Base-by-base conservation (phyloP, 1,140 invertebrate genomes). In the Cherax quadricarinatus region DNA sequence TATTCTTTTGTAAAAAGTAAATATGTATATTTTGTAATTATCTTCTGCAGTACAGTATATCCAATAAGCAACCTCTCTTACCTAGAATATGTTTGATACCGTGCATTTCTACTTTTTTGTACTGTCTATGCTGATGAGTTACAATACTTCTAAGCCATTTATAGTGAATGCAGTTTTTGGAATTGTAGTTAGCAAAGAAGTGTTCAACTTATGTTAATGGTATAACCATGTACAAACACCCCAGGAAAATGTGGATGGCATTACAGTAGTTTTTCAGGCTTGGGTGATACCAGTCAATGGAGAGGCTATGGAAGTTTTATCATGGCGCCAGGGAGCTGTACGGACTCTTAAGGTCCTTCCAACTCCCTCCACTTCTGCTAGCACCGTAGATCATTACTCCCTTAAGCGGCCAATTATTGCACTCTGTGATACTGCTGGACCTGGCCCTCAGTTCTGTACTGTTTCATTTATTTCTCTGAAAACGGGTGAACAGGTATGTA, bases 391-490 rank as follows among this genome's bases (percentile, higher is more conserved):
- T 84, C 87, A 97, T 98, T 96, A 95, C 95, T 30, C 98, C 51
- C 95, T 96, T 90, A 98, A 98, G 95, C 96, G 98, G 94, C 98
- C 98, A 62, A 95, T 99, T 90, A 97, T 98, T 88, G 98, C 98
- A 3, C 95, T 99, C 80, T 98, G 98, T 95, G 98, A 99, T 83
- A 86, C 92, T 91, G 93, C 96, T 93, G 96, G 97, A 93, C 96
- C 97, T 81, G 97, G 97, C 89, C 97, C 97, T 57, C 97, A 97
- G 91, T 99, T 97, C 94, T 98, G 97, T 95, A 97, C 97, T 53
- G 96, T 99, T 14, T 98, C 97, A 94, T 98, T 99, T 95, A 96
- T 99, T 82, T 99, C 98, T 0, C 95, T 99, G 9, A 97, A 97
- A 94, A 97, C 97, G 90, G 98, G 98, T 75, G 98, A 98, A 94